These are phyloP conservation scores for Lepilemur septentrionalis DNA, from an alignment of 2,797 vertebrate species.

Conservation along the genomic window DNA sequence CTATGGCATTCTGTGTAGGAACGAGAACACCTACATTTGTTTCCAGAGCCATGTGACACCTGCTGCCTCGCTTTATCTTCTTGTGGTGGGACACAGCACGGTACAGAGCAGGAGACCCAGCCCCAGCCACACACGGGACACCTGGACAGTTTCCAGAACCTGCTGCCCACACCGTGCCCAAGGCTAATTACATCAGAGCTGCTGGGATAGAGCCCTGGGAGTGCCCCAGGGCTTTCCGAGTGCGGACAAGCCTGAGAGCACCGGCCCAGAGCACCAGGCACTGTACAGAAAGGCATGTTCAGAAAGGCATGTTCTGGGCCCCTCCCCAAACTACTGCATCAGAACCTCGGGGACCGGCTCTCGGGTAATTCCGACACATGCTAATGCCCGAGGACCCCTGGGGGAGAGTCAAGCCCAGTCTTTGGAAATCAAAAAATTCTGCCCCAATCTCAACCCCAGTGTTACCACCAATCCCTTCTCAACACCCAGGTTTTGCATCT, in stretches of 20 bases:
- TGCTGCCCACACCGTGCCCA: too few species aligned
- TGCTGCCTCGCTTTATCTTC: neutral
- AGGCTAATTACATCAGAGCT: neutral
- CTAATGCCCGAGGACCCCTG: neutral
- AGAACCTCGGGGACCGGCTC: neutral
- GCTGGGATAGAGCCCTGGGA: neutral
- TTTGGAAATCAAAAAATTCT: neutral
- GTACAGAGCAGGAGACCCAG: neutral
- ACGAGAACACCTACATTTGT: neutral
- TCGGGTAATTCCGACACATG: rapidly evolving
- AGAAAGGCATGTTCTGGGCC: neutral
- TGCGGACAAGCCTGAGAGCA: neutral
- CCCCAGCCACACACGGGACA: too few species aligned
- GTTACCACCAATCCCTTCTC: neutral
- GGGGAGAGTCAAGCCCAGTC: neutral
- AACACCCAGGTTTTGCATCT: neutral
- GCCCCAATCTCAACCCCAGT: neutral
- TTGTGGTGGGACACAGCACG: neutral
- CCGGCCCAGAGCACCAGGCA: neutral
- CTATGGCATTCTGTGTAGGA: neutral
- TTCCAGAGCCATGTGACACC: neutral
- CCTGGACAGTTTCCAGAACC: neutral
- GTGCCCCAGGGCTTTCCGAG: neutral
- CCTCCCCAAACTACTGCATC: neutral
- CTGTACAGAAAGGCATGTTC: neutral